Conservation (phyloP, 2,888 invertebrate genomes). For the Rhopalosiphum nymphaeae region DNA sequence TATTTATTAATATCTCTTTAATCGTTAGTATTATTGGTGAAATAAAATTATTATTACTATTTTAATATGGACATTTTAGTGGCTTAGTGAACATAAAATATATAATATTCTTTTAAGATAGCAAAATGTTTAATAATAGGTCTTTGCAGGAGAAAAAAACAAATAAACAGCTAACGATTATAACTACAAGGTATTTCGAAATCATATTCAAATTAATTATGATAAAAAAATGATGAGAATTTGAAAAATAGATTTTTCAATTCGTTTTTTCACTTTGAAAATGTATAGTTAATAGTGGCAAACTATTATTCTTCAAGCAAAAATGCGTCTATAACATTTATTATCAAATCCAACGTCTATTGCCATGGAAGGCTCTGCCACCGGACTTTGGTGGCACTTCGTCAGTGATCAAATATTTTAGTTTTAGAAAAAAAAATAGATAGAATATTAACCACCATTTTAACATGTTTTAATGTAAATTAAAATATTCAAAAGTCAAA, state of each 20-base stretch:
- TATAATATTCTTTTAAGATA: neutral
- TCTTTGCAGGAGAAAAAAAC: neutral
- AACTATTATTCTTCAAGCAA: neutral
- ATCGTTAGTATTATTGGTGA: no score
- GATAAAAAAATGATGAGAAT: neutral
- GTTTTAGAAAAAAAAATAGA: neutral
- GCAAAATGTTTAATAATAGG: neutral
- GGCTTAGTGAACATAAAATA: neutral
- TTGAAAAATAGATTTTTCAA: neutral
- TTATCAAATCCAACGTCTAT: neutral
- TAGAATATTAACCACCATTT: no score
- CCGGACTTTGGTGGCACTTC: neutral
- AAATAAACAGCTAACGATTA: neutral
- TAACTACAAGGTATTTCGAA: neutral
- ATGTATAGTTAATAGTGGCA: neutral
- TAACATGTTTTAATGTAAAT: no score
- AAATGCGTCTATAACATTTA: neutral
- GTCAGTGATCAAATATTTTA: neutral
- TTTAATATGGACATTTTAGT: no score
- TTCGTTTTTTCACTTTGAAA: neutral
- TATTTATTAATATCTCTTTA: neutral
- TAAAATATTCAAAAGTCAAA: no score
- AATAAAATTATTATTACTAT: no score
- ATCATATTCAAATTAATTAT: neutral
- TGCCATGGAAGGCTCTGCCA: neutral